Evolutionary conservation across 2,888 invertebrate genomes (phyloP).

Genomic region (Callyntrura sp.): DNA sequence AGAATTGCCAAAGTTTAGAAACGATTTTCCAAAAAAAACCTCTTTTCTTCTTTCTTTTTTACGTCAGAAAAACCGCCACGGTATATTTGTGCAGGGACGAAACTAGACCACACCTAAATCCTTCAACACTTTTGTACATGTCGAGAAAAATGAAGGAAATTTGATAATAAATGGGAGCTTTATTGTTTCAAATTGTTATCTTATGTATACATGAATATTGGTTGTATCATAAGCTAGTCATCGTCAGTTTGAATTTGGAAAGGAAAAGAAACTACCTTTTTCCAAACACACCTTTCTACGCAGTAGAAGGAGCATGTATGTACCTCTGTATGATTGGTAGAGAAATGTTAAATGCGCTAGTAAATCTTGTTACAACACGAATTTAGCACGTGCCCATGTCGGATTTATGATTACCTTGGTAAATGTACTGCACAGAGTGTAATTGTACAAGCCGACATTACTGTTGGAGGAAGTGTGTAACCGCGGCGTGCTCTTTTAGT

Average conservation of each 20-base stretch:
- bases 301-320: background rate
- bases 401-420: background rate
- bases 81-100: background rate
- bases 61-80: background rate
- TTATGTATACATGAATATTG: background rate
- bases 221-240: background rate
- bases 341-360: background rate
- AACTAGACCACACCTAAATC: conserved; percentile 50
- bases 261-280: background rate
- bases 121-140: background rate
- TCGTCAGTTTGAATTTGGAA: background rate
- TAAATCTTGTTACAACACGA: conserved; percentile 55
- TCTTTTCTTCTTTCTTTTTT: background rate
- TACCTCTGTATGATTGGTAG: background rate
- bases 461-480: background rate
- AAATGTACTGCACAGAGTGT: conserved; percentile 45
- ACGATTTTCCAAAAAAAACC: background rate
- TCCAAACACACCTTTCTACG: background rate
- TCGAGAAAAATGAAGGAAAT: conserved; percentile 45
- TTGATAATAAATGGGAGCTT: conserved; percentile 61
- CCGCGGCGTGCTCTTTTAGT: background rate
- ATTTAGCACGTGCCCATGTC: conserved; percentile 64
- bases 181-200: conserved; percentile 40
- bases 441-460: conserved; percentile 10
- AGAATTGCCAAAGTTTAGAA: background rate